These are phyloP conservation scores for Psix sp. DNA, from an alignment of 1,140 invertebrate genomes.

Conservation along the genomic window DNA sequence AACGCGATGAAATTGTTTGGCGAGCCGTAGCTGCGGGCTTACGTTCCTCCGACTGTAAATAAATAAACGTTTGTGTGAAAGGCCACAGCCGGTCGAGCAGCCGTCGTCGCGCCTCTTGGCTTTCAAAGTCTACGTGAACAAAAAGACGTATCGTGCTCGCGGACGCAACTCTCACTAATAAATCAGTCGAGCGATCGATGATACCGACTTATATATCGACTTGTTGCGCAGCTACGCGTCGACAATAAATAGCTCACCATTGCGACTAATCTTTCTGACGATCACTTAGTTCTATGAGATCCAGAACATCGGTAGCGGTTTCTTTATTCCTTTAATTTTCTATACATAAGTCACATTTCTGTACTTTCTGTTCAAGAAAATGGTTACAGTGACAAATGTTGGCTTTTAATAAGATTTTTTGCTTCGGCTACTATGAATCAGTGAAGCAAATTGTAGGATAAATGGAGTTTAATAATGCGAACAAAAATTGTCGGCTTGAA, in stretches of 20 bases:
- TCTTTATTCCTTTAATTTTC: neutral
- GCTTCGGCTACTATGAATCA: too few species aligned
- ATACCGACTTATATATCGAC: slow-evolving; percentile 42
- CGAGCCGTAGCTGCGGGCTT: slow-evolving; percentile 9
- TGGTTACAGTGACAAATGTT: too few species aligned
- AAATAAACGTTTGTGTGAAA: slow-evolving; percentile 59
- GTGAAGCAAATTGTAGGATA: too few species aligned
- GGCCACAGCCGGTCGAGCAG: slow-evolving; percentile 37
- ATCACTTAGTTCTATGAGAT: slow-evolving; percentile 13
- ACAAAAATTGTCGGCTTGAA: too few species aligned
- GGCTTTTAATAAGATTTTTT: too few species aligned
- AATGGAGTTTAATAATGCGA: too few species aligned
- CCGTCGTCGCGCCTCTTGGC: slow-evolving; percentile 9
- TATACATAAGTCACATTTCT: too few species aligned
- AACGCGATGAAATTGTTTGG: slow-evolving; percentile 51
- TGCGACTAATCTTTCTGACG: slow-evolving; percentile 19
- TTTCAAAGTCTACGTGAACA: slow-evolving; percentile 13
- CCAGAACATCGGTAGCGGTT: neutral
- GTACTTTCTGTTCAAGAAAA: too few species aligned
- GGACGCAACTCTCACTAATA: slow-evolving; percentile 28
- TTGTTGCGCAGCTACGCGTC: slow-evolving; percentile 22
- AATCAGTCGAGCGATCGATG: slow-evolving; percentile 51
- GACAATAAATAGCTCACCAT: slow-evolving; percentile 30
- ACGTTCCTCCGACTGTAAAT: slow-evolving; percentile 24
- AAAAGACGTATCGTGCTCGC: slow-evolving; percentile 17